Base-by-base conservation (phyloP, 2,888 invertebrate species). In the Drosophila borealis region DNA sequence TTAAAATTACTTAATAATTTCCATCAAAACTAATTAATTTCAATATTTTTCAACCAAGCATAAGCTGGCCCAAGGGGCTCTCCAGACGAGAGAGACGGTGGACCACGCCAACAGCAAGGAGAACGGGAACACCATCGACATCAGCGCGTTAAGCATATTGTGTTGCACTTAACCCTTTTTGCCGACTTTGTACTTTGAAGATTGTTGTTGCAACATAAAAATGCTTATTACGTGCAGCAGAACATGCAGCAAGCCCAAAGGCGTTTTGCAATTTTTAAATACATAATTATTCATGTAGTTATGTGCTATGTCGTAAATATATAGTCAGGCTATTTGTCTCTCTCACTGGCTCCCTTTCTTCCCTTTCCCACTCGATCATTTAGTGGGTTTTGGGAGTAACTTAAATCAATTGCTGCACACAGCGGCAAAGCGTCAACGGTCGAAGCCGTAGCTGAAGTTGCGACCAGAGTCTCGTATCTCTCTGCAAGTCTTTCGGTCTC, bases 401-500 rank as follows among this genome's bases (percentile, higher is more conserved):
- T 90, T 88, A 90, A 89, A 89, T 89, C 89, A 89, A 89, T 90
- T 89, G 87, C 70, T 57, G 76, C 80, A 70, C 49, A 64, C 66
- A 63, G 67, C 67, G 70, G 70, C 74, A 81, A 60, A 74, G 60
- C 74, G 62, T 75, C 75, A 70, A 78, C 68, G 73, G 37, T 45
- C 57, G 48, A 29, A 37, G 61, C 55, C 48, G 50, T 44, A 49
- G 65, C 67, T 70, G 65, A 61, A 50, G 61, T 19, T 61, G 56
- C 34, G 36, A 53, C 36, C 53, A 14, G 56, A 10, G 21, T 39
- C 25, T 41, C 9, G 13, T 8, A 39, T 49, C 17, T 49, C 36
- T 25, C 21, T n/a, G 3, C 2, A 9, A 13, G 62, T 73, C 64
- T 54, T 39, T 19, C 36, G 44, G 68, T 53, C 48, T 63, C 36